Base-by-base conservation (phyloP, 23 tunicate species). In the Ciona savignyi region DNA sequence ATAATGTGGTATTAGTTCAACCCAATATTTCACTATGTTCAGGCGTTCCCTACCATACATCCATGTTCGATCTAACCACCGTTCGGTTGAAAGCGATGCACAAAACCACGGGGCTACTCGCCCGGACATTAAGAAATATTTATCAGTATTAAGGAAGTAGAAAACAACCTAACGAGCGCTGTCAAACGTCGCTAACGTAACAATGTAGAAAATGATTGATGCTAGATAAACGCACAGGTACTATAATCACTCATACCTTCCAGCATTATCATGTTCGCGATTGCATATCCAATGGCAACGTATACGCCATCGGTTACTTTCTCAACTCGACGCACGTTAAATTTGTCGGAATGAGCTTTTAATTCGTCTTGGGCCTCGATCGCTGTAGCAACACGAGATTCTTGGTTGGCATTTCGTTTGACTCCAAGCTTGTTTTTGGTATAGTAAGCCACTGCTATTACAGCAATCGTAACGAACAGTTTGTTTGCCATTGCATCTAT, bases 241-340 rank as follows among this genome's bases (percentile, higher is more conserved):
- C n/a, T n/a, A n/a, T n/a, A 35, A 22, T 35, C 3, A 49, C 11
- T 15, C 29, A 2, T 35, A 84, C 91, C 91, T 78, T 85, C 83
- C 2, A 85, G 25, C 79, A 85, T 24, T 19, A 85, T 85, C 83
- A 85, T 78, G 32, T 85, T 85, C 19, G 83, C 76, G 2, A 85
- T 24, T 1, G 84, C 91, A 51, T 27, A 85, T 6, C 91, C 91
- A 66, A 85, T 74, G 4, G 83, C 91, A 65, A 85, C 91, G 63
- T 85, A 78, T 4, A 85, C 91, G 20, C 76, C 78, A 27, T 85
- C 79, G 1, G 75, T 78, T 1, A 85, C 91, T 66, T 85, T 85
- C 35, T 63, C 76, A 11, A 85, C 56, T 27, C 60, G 33, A 15
- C 34, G 32, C 22, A 34, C n/a, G 23, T 64, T 70, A 51, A 74